A percentile compares a stretch with the other conserved stretches of the same genome.
phyloP scores from a whole-genome alignment of 2,888 invertebrate species.

The Mycalesis mineus region DNA sequence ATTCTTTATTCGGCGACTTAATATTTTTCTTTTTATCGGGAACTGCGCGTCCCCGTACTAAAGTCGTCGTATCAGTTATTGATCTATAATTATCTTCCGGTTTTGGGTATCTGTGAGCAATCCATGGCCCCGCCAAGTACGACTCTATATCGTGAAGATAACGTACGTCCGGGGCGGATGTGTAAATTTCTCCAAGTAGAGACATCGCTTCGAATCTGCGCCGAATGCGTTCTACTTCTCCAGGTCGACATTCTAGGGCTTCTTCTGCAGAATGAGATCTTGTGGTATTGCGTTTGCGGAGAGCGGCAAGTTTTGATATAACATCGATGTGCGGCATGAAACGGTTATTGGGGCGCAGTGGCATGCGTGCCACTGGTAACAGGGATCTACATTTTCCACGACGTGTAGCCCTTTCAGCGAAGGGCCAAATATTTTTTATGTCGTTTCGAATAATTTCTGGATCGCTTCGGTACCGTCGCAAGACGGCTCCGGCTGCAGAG shows the following conservation, averaged over 20 bases:
- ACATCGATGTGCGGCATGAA: slow-evolving; percentile 93
- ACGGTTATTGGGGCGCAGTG: slow-evolving; percentile 82
- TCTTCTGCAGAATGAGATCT: slow-evolving; percentile 74
- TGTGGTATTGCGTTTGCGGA: slow-evolving; percentile 70
- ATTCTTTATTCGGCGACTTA: slow-evolving; percentile 46
- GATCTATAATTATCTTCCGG: slow-evolving; percentile 83
- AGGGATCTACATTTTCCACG: slow-evolving; percentile 55
- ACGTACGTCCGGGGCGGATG: slow-evolving; percentile 87
- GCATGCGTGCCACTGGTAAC: slow-evolving; percentile 82
- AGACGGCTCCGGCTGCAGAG: slow-evolving; percentile 69
- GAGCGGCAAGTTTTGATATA: slow-evolving; percentile 89
- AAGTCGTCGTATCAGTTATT: slow-evolving; percentile 62
- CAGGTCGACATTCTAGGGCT: slow-evolving; percentile 74
- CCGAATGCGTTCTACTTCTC: slow-evolving; percentile 85
- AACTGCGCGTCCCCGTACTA: slow-evolving; percentile 51
- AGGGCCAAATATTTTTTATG: slow-evolving; percentile 69
- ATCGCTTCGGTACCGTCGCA: slow-evolving; percentile 86
- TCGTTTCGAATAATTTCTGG: slow-evolving; percentile 83
- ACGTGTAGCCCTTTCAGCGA: slow-evolving; percentile 60
- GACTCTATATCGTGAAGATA: slow-evolving; percentile 88
- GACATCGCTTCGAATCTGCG: slow-evolving; percentile 85
- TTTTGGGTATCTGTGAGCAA: slow-evolving; percentile 87
- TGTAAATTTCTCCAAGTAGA: slow-evolving; percentile 86
- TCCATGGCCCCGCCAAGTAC: slow-evolving; percentile 87
- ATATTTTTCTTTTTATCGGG: slow-evolving; percentile 68